Conservation (phyloP, 2,888 invertebrate genomes). For the Latrodectus hesperus region DNA sequence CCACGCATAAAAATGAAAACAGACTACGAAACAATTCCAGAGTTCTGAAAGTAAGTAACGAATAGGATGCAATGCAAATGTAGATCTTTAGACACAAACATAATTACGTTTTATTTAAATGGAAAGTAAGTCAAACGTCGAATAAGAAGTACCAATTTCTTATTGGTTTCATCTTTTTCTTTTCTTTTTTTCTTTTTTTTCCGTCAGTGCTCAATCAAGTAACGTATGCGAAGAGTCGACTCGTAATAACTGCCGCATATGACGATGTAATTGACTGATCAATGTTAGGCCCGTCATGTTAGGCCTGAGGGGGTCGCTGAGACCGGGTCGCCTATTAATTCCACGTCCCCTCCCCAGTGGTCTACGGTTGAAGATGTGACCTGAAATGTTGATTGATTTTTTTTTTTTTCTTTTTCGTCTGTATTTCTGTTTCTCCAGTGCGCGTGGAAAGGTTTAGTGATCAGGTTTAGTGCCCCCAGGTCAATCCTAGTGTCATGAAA, state of each 20-base stretch:
- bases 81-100: no score
- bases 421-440: not conserved
- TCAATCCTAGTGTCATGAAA: constrained; percentile 21
- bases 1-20: no score
- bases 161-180: no score
- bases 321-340: constrained; percentile 48
- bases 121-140: no score
- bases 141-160: no score
- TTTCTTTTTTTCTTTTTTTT: not conserved
- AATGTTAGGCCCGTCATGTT: constrained; percentile 40
- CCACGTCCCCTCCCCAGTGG: constrained; percentile 44
- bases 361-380: constrained; percentile 29
- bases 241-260: constrained; percentile 31
- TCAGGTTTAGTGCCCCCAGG: constrained; percentile 34
- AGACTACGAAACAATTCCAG: no score
- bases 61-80: no score
- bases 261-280: constrained; percentile 65
- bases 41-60: no score
- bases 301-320: constrained; percentile 8
- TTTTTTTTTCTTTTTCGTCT: not conserved
- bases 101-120: no score
- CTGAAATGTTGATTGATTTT: constrained; percentile 45
- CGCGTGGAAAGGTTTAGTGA: constrained; percentile 27
- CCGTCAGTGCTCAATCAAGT: not conserved
- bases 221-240: not conserved